Conservation (phyloP, 2,797 vertebrate genomes). For the Hybognathus amarus region DNA sequence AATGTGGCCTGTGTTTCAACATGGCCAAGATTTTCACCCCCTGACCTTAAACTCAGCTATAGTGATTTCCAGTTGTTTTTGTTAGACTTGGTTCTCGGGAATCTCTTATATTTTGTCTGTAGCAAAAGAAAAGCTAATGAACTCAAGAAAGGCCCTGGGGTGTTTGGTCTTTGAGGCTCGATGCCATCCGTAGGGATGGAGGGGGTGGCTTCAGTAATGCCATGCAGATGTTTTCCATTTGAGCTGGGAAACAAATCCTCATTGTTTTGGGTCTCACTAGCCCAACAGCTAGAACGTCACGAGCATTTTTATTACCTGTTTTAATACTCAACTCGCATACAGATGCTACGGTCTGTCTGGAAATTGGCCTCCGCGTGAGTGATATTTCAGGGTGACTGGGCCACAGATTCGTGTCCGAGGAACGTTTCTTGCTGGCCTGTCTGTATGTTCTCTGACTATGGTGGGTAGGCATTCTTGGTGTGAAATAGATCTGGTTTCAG, state of each 20-base stretch:
- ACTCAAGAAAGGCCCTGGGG: slow-evolving; percentile 8
- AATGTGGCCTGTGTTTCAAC: slow-evolving; percentile 6
- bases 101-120: slow-evolving; percentile 7
- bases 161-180: slow-evolving; percentile 1
- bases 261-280: slow-evolving; percentile 56
- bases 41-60: slow-evolving; percentile 6
- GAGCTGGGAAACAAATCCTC: slow-evolving; percentile 53
- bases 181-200: slow-evolving; percentile 9
- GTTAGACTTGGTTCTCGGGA: slow-evolving; percentile 16
- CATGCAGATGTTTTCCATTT: slow-evolving; percentile 63
- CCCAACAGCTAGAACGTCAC: slow-evolving; percentile 27
- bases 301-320: slow-evolving; percentile 49
- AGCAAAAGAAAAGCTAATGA: not conserved
- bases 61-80: slow-evolving; percentile 16
- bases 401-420: slow-evolving; percentile 25
- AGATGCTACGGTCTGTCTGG: slow-evolving; percentile 47
- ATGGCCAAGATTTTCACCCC: slow-evolving; percentile 28
- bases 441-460: slow-evolving; percentile 42
- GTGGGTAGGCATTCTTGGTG: slow-evolving; percentile 48
- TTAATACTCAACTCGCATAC: slow-evolving; percentile 19
- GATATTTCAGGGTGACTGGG: slow-evolving; percentile 30
- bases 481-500: slow-evolving; percentile 51
- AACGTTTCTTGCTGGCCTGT: slow-evolving; percentile 29
- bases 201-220: slow-evolving; percentile 20
- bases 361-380: slow-evolving; percentile 33